Percentiles rank a stretch among this genome's conserved stretches.
Conservation (phyloP, 2,113 vertebrate species). For the Ginglymostoma cirratum region DNA sequence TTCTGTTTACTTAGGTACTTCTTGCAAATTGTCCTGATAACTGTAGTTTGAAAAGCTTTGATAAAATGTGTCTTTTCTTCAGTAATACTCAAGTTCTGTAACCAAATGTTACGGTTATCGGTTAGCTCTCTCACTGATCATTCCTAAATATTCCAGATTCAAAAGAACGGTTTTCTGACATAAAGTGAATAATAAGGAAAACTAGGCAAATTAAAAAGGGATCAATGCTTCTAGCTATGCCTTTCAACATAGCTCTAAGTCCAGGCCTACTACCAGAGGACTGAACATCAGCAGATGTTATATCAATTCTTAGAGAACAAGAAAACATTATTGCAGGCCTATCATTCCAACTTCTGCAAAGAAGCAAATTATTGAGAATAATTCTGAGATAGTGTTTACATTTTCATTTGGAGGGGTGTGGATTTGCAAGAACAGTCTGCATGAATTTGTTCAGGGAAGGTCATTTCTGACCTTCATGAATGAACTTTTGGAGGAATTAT, state of each 20-base stretch:
- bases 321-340: neutral
- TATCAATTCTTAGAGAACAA: neutral
- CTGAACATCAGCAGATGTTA: neutral
- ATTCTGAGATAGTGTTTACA: neutral
- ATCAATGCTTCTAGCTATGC: neutral
- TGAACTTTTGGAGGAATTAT: neutral
- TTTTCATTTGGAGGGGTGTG: neutral
- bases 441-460: neutral
- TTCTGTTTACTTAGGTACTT: too few species aligned
- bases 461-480: neutral
- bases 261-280: neutral
- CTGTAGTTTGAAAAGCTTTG: too few species aligned
- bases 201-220: neutral
- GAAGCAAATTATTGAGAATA: neutral
- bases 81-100: too few species aligned
- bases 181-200: neutral
- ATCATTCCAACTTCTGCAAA: neutral
- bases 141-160: neutral
- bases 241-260: neutral
- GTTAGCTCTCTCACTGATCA: neutral
- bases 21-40: too few species aligned
- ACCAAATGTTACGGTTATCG: neutral
- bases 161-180: neutral
- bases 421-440: neutral
- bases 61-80: too few species aligned